Base-by-base conservation (phyloP, 2,113 vertebrate genomes). In the Alethe castanea region DNA sequence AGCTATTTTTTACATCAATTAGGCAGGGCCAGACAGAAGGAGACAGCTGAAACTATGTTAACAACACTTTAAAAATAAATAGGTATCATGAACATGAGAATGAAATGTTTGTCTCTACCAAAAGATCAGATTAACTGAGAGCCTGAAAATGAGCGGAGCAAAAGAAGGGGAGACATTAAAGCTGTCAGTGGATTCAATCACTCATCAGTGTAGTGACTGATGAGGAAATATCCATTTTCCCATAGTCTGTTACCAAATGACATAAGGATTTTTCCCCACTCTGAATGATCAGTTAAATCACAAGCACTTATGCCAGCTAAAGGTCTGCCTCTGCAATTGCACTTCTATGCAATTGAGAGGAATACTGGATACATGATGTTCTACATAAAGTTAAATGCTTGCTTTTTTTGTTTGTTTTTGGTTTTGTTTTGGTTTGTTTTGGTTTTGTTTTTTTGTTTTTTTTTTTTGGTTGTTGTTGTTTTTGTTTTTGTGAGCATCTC, bases 11-110 rank as follows among this genome's bases (percentile, higher is more conserved):
- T 62, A 52, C 11, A 20, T 56, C 50, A 83, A 44, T 94, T 92
- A 94, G 86, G 48, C 35, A 83, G 65, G 72, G 54, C 56, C 60
- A 86, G 62, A 64, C 77, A 91, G 84, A 81, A 79, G 33, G 57
- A 94, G 66, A 67, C 53, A 86, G 83, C 28, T 62, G 86, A 95
- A 96, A 52, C 64, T 35, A 52, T 56, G 36, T 71, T 74, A 96
- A 59, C 38, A 80, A 20, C 28, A 26, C 61, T 92, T 89, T 19
- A 85, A 85, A 96, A 94, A 84, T 87, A 94, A 86, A 84, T 76
- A 60, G 42, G 28, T 76, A 61, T 61, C 29, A 14, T 56, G 38
- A 85, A 76, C 1, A 2, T 62, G 60, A 72, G 60, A 90, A 83
- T 42, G 8, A 96, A 92, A 78, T 77, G 69, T 88, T 91, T 90